These are phyloP conservation scores for Acronicta aceris DNA, from an alignment of 2,888 invertebrate genomes.

Conservation along the genomic window DNA sequence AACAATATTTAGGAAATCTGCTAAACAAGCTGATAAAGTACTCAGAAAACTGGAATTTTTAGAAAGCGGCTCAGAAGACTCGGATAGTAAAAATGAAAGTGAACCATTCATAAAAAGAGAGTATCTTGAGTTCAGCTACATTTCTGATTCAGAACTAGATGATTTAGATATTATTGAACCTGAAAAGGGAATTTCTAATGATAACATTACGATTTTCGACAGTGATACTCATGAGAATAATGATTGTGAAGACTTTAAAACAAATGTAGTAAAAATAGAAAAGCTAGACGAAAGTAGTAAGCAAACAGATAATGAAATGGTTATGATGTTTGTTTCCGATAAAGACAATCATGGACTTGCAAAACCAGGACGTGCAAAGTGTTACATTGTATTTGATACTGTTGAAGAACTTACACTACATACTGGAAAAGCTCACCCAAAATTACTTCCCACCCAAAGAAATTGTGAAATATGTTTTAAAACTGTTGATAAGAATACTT, in stretches of 20 bases:
- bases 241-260: constrained; percentile 6
- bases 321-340: constrained; percentile 43
- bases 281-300: constrained; percentile 11
- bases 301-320: constrained; percentile 30
- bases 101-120: constrained; percentile 38
- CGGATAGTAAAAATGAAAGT: constrained; percentile 28
- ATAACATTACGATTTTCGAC: constrained; percentile 12
- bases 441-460: constrained; percentile 26
- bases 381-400: constrained; percentile 35
- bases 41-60: constrained; percentile 16
- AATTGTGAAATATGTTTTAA: constrained; percentile 58
- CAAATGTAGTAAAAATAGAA: constrained; percentile 17
- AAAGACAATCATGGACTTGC: constrained; percentile 36
- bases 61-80: constrained; percentile 5
- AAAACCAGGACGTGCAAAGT: constrained; percentile 39
- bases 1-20: constrained; percentile 53
- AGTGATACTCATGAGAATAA: constrained; percentile 8
- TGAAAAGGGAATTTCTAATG: constrained; percentile 7
- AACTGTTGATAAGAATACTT: constrained; percentile 37
- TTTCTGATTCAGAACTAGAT: constrained; percentile 29
- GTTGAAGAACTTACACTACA: constrained; percentile 35
- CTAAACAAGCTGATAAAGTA: constrained; percentile 44
- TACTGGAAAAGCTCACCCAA: constrained; percentile 22
- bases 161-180: constrained; percentile 15
- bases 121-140: constrained; percentile 40